phyloP scores from a whole-genome alignment of 2,797 vertebrate genomes.

The Darevskia nairensis region DNA sequence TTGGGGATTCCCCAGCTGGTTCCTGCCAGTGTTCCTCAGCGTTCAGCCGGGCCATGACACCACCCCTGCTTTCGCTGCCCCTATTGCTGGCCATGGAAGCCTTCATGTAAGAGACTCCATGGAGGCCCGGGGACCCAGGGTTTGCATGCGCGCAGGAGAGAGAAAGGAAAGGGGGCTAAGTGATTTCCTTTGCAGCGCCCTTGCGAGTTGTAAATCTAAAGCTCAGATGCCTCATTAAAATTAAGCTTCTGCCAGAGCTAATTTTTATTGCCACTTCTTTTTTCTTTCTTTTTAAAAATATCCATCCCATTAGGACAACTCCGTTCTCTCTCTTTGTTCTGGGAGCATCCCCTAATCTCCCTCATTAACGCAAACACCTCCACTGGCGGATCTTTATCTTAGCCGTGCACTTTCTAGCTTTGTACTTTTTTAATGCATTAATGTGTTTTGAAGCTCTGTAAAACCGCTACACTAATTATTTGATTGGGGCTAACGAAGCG shows the following conservation, averaged over 20 bases:
- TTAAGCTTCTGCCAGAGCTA: conserved; percentile 42
- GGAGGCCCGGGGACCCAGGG: too few relatives aligned
- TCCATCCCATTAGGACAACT: conserved; percentile 47
- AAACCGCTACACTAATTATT: neutral
- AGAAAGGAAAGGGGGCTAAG: conserved; percentile 39
- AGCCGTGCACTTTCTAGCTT: rapidly evolving
- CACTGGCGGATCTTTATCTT: neutral
- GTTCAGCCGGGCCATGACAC: too few relatives aligned
- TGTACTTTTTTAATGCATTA: neutral
- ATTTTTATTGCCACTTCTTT: conserved; percentile 37
- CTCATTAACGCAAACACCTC: rapidly evolving
- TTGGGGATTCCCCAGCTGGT: too few relatives aligned
- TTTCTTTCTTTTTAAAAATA: neutral
- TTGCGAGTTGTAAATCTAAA: conserved; percentile 16
- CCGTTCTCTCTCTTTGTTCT: conserved; percentile 24
- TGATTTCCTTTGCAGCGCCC: neutral
- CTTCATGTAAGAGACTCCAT: too few relatives aligned
- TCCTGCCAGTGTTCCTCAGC: neutral
- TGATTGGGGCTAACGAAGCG: neutral
- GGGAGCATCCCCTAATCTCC: neutral
- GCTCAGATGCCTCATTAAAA: conserved; percentile 49
- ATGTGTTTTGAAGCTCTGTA: neutral
- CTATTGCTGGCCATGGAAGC: neutral
- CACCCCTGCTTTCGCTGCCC: neutral
- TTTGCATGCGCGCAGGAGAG: rapidly evolving